A percentile compares a stretch with the other conserved stretches of the same genome.
These are phyloP conservation scores for Potamilus streckersoni DNA, from an alignment of 1,140 invertebrate genomes.

Conservation along the genomic window DNA sequence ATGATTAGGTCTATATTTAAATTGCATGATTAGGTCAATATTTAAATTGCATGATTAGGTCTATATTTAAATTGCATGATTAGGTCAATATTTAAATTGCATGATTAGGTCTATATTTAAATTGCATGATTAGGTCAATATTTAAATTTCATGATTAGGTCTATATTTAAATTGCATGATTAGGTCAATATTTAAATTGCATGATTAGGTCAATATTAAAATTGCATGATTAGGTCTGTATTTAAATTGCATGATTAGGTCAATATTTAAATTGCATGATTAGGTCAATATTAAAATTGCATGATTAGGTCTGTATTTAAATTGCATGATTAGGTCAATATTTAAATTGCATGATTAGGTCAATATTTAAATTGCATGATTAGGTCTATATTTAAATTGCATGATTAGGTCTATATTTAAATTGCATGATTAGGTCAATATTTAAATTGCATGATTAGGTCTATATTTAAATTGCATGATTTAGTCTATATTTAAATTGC, in stretches of 20 bases:
- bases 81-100: no score
- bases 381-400: background rate
- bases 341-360: background rate
- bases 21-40: no score
- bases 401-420: background rate
- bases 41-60: background rate
- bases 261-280: background rate
- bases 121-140: no score
- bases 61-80: background rate
- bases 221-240: background rate
- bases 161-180: background rate
- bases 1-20: no score
- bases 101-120: background rate
- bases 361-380: no score
- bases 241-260: background rate
- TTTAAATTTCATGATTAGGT: background rate
- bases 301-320: background rate
- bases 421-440: no score
- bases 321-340: background rate
- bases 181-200: background rate
- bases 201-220: no score
- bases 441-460: background rate
- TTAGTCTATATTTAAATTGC: no score
- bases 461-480: background rate
- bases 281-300: no score